Base-by-base conservation (phyloP, 2,888 invertebrate genomes). In the Carcina quercana region DNA sequence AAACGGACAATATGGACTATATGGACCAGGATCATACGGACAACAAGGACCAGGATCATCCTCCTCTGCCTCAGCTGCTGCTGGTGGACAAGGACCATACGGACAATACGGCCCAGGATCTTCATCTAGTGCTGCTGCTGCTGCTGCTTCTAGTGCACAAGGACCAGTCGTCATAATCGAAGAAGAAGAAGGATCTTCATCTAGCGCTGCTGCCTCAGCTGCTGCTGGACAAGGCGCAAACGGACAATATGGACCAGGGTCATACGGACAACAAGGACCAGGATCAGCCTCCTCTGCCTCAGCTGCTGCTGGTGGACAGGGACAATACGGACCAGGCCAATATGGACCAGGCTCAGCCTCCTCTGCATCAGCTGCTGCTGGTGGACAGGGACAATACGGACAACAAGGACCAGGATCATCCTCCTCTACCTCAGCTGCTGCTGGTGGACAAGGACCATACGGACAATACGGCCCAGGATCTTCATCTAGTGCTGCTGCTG, bases 281-380 rank as follows among this genome's bases (percentile, higher is more conserved):
- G 3, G 5, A 3, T 10, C 12, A 6, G 11, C 12, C 13, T 4
- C 12, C 13, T 3, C 12, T 8, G 28, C 34, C 7, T 27, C 40
- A 17, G 36, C 35, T 13, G 36, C 41, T 13, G 34, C 38, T 2
- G 35, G 34, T 6, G 41, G 41, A 12, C n/a, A 13, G 32, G n/a
- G 31, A 30, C 28, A 19, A 36, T 8, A 24, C 13, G 38, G 34
- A 26, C 19, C 31, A 24, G 26, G 12, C 10, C 19, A 13, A 31
- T 4, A 14, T 5, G 34, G 33, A 13, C 11, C 34, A 11, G 30
- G 19, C 13, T 21, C 31, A n/a, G 15, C 34, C 3, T 26, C 32
- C 20, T 29, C 24, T 10, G 12, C 29, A 2, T 13, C 22, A 10
- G 32, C 30, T 7, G 7, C 31, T 26, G 11, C 15, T 41, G 7